Conservation (phyloP, 2,888 invertebrate genomes). For the Leptopilina drosophilae region DNA sequence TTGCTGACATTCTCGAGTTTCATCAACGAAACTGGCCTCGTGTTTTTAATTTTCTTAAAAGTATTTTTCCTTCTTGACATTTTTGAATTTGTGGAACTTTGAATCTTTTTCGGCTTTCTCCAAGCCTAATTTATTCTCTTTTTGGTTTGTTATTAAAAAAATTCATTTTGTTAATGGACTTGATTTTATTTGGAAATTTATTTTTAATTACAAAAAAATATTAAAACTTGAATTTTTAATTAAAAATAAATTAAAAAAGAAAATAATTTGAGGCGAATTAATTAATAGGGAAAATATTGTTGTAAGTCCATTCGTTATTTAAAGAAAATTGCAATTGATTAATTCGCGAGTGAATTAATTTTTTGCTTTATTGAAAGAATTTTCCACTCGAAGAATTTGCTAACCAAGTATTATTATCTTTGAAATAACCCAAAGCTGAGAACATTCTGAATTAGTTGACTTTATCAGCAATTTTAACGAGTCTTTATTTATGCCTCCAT, state of each 20-base stretch:
- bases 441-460: conserved; percentile 12
- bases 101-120: background rate
- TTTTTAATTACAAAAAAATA: no score
- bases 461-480: conserved; percentile 5
- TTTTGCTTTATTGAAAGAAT: background rate
- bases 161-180: no score
- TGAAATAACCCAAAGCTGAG: background rate
- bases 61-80: background rate
- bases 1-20: conserved; percentile 36
- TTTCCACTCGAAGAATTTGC: background rate
- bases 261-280: no score
- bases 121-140: background rate
- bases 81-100: background rate
- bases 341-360: background rate
- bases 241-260: no score
- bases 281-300: no score
- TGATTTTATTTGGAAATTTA: no score
- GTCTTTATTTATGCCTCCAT: conserved; percentile 4
- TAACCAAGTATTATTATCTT: conserved; percentile 8
- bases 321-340: no score
- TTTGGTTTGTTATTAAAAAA: background rate
- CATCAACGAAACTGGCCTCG: conserved; percentile 7
- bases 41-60: conserved; percentile 3
- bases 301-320: no score
- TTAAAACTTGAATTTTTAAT: no score